A percentile compares a stretch with the other conserved stretches of the same genome.
These are phyloP conservation scores for Odontamblyopus rebecca DNA, from an alignment of 2,797 vertebrate species.

Conservation along the genomic window DNA sequence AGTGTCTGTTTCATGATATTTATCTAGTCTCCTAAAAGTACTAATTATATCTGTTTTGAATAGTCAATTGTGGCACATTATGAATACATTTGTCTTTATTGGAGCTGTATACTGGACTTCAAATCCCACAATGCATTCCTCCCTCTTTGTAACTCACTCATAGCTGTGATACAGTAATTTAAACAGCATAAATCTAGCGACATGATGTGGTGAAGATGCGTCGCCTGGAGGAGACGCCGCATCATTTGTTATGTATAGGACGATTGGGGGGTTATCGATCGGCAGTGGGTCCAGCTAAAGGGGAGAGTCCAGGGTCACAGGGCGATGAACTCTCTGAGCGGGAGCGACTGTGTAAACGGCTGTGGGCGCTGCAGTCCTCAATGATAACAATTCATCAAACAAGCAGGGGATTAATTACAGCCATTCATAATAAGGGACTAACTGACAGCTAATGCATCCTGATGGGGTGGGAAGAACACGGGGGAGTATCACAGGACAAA, in stretches of 20 bases:
- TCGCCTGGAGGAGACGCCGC: slow-evolving; percentile 29
- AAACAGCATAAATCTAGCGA: slow-evolving; percentile 22
- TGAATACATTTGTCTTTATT: background rate
- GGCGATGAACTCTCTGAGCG: slow-evolving; percentile 37
- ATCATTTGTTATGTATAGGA: slow-evolving; percentile 52
- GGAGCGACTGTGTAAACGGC: slow-evolving; percentile 37
- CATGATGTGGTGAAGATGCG: slow-evolving; percentile 21
- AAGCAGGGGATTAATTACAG: slow-evolving; percentile 51
- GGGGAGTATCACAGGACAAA: slow-evolving; percentile 21
- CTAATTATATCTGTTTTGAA: no score
- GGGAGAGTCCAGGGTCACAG: slow-evolving; percentile 27
- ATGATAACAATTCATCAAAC: slow-evolving; percentile 53
- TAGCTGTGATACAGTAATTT: background rate
- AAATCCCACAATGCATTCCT: slow-evolving; percentile 3
- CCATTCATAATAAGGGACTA: slow-evolving; percentile 53
- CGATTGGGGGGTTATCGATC: slow-evolving; percentile 54
- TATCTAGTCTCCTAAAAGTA: no score
- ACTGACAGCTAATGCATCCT: slow-evolving; percentile 53
- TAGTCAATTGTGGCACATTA: no score
- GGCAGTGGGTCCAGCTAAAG: slow-evolving; percentile 29
- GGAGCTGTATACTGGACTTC: background rate
- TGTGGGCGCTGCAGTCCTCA: slow-evolving; percentile 26
- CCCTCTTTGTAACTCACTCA: slow-evolving; percentile 2
- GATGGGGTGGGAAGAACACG: slow-evolving; percentile 35
- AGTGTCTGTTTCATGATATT: no score